A percentile compares a stretch with the other conserved stretches of the same genome.
Evolutionary conservation across 2,888 invertebrate species (phyloP).

Genomic region (Oxystoma pomonae): DNA sequence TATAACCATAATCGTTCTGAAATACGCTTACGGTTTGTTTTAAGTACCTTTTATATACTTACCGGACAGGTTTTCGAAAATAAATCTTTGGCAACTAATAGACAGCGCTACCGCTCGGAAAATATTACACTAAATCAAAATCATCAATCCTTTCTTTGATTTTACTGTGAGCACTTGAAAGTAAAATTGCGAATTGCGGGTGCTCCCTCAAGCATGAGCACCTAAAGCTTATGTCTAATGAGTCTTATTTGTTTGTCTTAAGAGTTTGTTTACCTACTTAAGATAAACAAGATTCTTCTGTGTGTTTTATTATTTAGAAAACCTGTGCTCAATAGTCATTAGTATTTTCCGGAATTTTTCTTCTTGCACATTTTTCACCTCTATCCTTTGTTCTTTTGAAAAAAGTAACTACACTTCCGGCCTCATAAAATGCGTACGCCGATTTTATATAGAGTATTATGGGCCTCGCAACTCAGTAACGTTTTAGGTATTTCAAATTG

Average conservation of each 20-base stretch:
- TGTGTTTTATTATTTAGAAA: not conserved
- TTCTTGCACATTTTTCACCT: too few relatives aligned
- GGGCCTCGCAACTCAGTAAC: too few relatives aligned
- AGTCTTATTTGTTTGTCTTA: too few relatives aligned
- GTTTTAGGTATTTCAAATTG: too few relatives aligned
- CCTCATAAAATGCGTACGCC: too few relatives aligned
- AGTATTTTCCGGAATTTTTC: too few relatives aligned
- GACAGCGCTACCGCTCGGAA: not conserved
- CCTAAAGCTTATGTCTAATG: not conserved
- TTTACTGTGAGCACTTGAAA: not conserved
- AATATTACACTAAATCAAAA: not conserved
- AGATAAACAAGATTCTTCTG: not conserved
- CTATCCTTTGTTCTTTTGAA: too few relatives aligned
- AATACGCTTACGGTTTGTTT: too few relatives aligned
- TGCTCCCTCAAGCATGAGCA: not conserved
- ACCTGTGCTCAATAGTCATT: not conserved
- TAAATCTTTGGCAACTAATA: not conserved
- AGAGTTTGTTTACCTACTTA: too few relatives aligned
- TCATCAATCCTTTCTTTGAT: not conserved
- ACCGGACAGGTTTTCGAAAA: not conserved
- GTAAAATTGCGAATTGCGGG: not conserved
- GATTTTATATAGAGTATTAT: too few relatives aligned
- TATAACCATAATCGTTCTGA: too few relatives aligned
- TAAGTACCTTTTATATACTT: not conserved
- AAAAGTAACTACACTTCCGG: too few relatives aligned